Conservation (phyloP, 2,113 vertebrate species). For the Aythya baeri region DNA sequence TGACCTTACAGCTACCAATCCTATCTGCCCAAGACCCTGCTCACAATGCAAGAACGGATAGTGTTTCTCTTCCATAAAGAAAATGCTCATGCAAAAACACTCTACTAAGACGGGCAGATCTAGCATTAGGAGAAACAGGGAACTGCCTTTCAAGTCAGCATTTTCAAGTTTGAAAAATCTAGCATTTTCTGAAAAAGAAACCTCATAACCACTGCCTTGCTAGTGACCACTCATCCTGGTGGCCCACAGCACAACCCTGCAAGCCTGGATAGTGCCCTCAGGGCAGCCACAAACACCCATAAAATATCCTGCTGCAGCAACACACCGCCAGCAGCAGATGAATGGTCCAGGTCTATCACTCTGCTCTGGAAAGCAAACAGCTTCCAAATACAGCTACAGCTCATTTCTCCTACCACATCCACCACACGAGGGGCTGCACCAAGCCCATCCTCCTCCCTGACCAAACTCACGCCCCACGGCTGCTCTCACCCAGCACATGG, state of each 20-base stretch:
- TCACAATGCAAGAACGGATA: background rate
- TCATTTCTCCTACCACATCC: rapidly evolving
- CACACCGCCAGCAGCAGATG: background rate
- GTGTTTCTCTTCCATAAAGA: background rate
- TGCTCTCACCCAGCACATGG: rapidly evolving
- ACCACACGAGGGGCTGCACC: background rate
- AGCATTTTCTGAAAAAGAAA: background rate
- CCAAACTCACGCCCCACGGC: background rate
- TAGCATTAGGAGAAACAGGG: background rate
- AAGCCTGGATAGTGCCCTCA: background rate
- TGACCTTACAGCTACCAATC: background rate
- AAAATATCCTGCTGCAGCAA: background rate
- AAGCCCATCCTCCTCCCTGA: background rate
- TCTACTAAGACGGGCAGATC: background rate
- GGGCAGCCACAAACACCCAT: background rate
- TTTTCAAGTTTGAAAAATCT: background rate
- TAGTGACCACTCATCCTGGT: rapidly evolving
- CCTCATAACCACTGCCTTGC: background rate
- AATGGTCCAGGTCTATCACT: background rate
- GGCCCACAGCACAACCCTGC: background rate
- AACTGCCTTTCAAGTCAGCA: background rate
- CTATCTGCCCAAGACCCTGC: background rate
- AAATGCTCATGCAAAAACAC: background rate
- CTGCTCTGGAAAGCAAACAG: background rate
- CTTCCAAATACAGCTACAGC: background rate